Evolutionary conservation across 1,140 invertebrate species (phyloP).

Genomic region (Zaprionus vittiger): DNA sequence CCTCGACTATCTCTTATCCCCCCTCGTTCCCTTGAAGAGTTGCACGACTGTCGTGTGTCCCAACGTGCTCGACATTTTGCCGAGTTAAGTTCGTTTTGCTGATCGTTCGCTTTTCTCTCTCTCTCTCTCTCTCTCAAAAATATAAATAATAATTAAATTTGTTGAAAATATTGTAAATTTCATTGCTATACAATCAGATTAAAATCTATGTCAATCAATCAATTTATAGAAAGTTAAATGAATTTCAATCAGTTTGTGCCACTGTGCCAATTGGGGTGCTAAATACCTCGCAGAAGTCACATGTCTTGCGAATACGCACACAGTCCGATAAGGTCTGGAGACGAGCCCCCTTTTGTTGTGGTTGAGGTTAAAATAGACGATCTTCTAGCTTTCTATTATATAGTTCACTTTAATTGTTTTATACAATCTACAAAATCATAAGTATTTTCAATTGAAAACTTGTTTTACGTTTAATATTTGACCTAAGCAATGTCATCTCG

Average conservation of each 20-base stretch:
- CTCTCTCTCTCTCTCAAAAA: not conserved
- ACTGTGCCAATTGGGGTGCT: not conserved
- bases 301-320: conserved; percentile 7
- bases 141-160: not conserved
- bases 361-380: not conserved
- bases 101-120: not conserved
- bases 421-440: not conserved
- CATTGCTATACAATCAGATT: no score
- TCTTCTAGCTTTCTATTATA: not conserved
- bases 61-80: not conserved
- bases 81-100: not conserved
- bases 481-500: conserved; percentile 16
- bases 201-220: no score
- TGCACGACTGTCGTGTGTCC: not conserved
- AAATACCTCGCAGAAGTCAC: conserved; percentile 6
- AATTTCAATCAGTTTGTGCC: not conserved
- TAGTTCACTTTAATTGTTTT: not conserved
- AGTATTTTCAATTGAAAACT: not conserved
- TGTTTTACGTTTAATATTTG: not conserved
- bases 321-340: conserved; percentile 29
- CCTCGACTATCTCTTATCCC: not conserved
- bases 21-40: not conserved
- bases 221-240: no score
- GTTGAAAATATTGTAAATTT: no score
- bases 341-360: conserved; percentile 48